Base-by-base conservation (phyloP, 1,140 invertebrate species). In the Drosophila busckii region DNA sequence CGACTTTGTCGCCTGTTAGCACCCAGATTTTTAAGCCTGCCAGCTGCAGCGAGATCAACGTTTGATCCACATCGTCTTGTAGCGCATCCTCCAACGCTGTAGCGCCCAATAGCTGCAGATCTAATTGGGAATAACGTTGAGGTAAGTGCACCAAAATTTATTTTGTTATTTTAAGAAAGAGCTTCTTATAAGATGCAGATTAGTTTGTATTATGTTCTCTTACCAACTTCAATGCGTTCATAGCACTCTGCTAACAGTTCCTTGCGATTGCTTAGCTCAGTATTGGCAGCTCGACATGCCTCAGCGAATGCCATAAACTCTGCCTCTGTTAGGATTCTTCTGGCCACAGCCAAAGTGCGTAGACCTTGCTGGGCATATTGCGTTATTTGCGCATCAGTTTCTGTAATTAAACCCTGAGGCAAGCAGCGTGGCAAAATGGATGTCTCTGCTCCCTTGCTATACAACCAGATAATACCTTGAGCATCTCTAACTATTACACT, bases 311-410 rank as follows among this genome's bases (percentile, higher is more conserved):
- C 70, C 2, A 80, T 61, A 49, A 88, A 89, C 66, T 90, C 89
- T 0, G 88, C 84, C 2, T 76, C 61, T 1, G 87, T 86, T 40
- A 90, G 82, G 22, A 92, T 89, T 60, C 97, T 91, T 42, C 94
- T 92, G 0, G 93, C 91, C 13, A 93, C 89, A 1, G 95, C 97
- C 4, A 99, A 89, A 0, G 97, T 99, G 61, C 97, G 89, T 1
- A 97, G 88, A 15, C 96, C 96, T 87, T 94, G 92, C 8, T 92
- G 92, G 0, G 98, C 97, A 89, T 99, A 99, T 23, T 92, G 89
- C 80, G 97, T 94, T 16, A 99, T 90, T 88, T 99, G 96, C 32
- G 91, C 89, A 7, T 97, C 88, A 0, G 95, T 95, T 0, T 90
- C 87, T 6, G 94, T 91, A 16, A 92, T 89, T 1, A 86, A 86